Evolutionary conservation across 30 jellyfish, hydroid and myxozoan genomes (phyloP).

Genomic region (Chironex yamaguchii): DNA sequence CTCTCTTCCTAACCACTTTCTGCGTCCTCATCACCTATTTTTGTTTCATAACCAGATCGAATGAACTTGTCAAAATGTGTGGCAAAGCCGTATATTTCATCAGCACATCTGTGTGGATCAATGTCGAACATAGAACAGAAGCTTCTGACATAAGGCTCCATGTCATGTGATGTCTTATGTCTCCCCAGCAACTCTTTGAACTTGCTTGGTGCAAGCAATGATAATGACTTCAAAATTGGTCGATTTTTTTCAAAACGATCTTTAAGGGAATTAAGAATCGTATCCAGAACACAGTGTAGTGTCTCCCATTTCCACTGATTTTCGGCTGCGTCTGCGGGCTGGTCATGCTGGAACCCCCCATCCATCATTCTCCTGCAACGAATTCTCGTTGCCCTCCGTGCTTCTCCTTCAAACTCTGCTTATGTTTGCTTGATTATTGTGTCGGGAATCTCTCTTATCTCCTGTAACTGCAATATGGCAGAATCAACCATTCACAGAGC

Average conservation of each 20-base stretch:
- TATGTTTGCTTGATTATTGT: conserved; percentile 6
- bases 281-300: conserved; percentile 42
- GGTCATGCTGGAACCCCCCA: conserved; percentile 58
- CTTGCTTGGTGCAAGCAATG: conserved; percentile 34
- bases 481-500: conserved; percentile 60
- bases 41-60: conserved; percentile 19
- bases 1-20: conserved; percentile 25
- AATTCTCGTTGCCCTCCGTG: conserved; percentile 55
- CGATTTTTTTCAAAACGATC: conserved; percentile 47
- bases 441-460: conserved; percentile 29
- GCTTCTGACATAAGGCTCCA: conserved; percentile 49
- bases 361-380: conserved; percentile 52
- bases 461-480: conserved; percentile 19
- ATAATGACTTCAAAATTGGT: conserved; percentile 46
- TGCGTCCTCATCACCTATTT: conserved; percentile 1
- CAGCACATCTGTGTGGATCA: conserved; percentile 56
- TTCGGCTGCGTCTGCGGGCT: conserved; percentile 57
- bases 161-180: conserved; percentile 30
- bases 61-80: conserved; percentile 23
- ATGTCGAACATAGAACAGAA: conserved; percentile 19
- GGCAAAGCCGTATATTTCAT: conserved; percentile 56
- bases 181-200: conserved; percentile 34
- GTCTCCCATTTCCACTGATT: conserved; percentile 48
- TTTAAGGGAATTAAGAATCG: conserved; percentile 5
- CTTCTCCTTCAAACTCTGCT: conserved; percentile 51